Percentiles rank a stretch among this genome's conserved stretches.
Evolutionary conservation across 1,140 invertebrate species (phyloP).

Genomic region (Cheumatopsyche charites): DNA sequence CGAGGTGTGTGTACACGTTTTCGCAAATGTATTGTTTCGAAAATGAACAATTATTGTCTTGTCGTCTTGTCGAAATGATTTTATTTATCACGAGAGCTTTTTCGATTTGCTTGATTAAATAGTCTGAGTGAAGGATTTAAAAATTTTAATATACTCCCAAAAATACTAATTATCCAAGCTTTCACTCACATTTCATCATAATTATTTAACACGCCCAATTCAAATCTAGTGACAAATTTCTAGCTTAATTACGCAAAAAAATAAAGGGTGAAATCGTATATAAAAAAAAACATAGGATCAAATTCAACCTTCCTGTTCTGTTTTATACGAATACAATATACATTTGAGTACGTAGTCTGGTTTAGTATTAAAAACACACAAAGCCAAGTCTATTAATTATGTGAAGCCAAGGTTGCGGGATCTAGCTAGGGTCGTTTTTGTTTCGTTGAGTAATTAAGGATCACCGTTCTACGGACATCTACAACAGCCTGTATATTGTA

Average conservation of each 20-base stretch:
- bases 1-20: neutral
- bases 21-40: neutral
- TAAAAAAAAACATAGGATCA: neutral
- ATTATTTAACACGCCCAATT: too few relatives aligned
- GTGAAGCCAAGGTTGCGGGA: neutral
- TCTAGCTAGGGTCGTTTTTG: neutral
- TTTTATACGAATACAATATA: neutral
- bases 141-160: too few relatives aligned
- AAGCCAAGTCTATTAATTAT: constrained; percentile 13
- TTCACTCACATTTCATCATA: too few relatives aligned
- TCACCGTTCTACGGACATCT: neutral
- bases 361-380: constrained; percentile 11
- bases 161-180: too few relatives aligned
- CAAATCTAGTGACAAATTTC: too few relatives aligned
- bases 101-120: neutral
- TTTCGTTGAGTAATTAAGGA: constrained; percentile 19
- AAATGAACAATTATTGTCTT: neutral
- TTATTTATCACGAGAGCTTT: neutral
- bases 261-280: too few relatives aligned
- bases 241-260: too few relatives aligned
- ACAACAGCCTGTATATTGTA: neutral
- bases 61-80: neutral
- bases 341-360: neutral
- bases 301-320: neutral
- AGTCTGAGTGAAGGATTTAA: too few relatives aligned